These are phyloP conservation scores for Novumbra hubbsi DNA, from an alignment of 2,797 vertebrate genomes.

Conservation along the genomic window DNA sequence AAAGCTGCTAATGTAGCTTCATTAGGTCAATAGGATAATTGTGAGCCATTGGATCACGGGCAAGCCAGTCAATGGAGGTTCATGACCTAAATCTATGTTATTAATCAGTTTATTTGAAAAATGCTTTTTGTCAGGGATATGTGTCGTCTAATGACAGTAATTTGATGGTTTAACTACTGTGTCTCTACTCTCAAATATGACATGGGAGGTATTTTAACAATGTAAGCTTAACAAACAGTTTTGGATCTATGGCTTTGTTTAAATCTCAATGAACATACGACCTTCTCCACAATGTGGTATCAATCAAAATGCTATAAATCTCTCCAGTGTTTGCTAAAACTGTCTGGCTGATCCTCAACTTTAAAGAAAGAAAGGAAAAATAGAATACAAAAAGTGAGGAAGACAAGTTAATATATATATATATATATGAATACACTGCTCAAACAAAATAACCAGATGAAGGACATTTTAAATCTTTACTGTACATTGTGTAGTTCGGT, in stretches of 20 bases:
- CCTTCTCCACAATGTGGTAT: constrained; percentile 31
- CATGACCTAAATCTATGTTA: neutral
- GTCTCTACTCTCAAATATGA: neutral
- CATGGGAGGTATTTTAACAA: constrained; percentile 16
- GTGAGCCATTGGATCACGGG: neutral
- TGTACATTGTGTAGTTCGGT: no score
- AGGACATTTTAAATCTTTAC: no score
- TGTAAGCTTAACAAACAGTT: constrained; percentile 24
- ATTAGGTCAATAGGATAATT: neutral
- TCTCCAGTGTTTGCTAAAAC: constrained; percentile 8
- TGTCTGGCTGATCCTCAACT: no score
- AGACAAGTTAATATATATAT: constrained; percentile 7
- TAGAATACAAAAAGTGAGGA: no score
- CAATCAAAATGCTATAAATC: constrained; percentile 42
- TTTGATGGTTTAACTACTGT: neutral
- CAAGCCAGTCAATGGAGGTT: no score
- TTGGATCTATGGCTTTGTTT: constrained; percentile 14
- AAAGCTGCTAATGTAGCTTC: neutral
- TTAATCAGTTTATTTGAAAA: neutral
- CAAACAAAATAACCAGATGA: no score
- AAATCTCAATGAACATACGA: constrained; percentile 15
- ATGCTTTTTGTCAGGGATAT: neutral
- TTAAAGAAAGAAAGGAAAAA: no score
- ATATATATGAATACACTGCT: no score
- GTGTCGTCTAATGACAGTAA: neutral